Conservation (phyloP, 2,113 vertebrate genomes). For the Pipa parva region DNA sequence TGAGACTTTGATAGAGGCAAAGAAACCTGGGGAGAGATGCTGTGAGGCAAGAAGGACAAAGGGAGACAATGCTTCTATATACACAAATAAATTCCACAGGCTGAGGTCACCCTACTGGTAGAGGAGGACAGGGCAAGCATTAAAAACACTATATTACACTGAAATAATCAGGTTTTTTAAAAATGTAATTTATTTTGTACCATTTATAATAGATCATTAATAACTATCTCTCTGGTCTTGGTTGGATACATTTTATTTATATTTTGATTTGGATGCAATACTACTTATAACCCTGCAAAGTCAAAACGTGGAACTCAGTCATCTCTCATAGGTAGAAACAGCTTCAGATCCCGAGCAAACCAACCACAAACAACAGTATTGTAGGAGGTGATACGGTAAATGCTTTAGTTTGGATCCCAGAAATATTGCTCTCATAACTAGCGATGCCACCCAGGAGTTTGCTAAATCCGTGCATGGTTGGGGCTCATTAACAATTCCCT, state of each 20-base stretch:
- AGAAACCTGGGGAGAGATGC: slow-evolving; percentile 41
- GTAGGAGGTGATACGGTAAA: neutral
- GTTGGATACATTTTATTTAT: no score
- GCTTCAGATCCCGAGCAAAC: neutral
- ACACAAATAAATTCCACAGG: neutral
- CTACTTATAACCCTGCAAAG: no score
- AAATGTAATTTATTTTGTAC: no score
- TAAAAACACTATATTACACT: no score
- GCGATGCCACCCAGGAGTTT: neutral
- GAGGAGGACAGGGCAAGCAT: no score
- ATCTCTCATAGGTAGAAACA: neutral
- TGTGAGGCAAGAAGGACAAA: slow-evolving; percentile 8
- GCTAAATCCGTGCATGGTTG: slow-evolving; percentile 3
- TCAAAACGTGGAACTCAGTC: no score
- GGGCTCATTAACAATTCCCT: neutral
- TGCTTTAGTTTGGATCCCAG: neutral
- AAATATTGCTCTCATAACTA: neutral
- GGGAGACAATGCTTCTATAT: slow-evolving; percentile 5
- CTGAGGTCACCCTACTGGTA: no score
- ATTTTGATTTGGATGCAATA: no score
- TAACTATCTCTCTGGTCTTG: no score
- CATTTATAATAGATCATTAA: no score
- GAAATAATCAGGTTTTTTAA: no score
- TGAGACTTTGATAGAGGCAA: slow-evolving; percentile 42
- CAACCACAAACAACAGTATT: neutral